Percentiles rank a stretch among this genome's conserved stretches.
phyloP scores from a whole-genome alignment of 2,888 invertebrate genomes.

The Pelosia muscerda region DNA sequence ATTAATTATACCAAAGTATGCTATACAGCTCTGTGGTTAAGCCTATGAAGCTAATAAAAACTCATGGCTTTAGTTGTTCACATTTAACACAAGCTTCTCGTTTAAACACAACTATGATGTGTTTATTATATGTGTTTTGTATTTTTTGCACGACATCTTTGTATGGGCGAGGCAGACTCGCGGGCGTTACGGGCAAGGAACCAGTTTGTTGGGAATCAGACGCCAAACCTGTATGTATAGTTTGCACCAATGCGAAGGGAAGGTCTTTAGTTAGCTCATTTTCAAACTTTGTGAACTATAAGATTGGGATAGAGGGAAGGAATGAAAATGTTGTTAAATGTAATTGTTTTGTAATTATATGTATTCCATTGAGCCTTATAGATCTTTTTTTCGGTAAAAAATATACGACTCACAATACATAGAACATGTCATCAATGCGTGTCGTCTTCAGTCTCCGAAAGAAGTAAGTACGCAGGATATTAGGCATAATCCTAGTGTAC shows the following conservation, averaged over 20 bases:
- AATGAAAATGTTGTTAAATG: too few relatives aligned
- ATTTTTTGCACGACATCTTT: conserved; percentile 61
- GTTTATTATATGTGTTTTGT: conserved; percentile 55
- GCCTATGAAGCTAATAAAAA: not conserved
- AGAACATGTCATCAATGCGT: too few relatives aligned
- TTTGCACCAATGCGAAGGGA: conserved; percentile 33
- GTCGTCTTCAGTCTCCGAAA: too few relatives aligned
- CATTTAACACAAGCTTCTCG: conserved; percentile 46
- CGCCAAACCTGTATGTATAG: conserved; percentile 45
- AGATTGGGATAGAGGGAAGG: not conserved
- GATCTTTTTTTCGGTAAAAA: too few relatives aligned
- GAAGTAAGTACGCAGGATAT: too few relatives aligned
- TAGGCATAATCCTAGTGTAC: too few relatives aligned
- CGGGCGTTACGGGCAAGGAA: conserved; percentile 78
- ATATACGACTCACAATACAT: too few relatives aligned
- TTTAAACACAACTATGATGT: conserved; percentile 48
- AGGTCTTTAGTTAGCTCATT: conserved; percentile 36
- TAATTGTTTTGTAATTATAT: too few relatives aligned
- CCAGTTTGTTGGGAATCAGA: conserved; percentile 68
- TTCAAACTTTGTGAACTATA: conserved; percentile 16
- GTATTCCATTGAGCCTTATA: too few relatives aligned
- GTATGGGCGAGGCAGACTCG: conserved; percentile 75
- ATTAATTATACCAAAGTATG: not conserved
- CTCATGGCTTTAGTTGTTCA: conserved; percentile 23
- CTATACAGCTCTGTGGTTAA: not conserved